These are phyloP conservation scores for Seira musarum DNA, from an alignment of 2,888 invertebrate genomes.

Conservation along the genomic window DNA sequence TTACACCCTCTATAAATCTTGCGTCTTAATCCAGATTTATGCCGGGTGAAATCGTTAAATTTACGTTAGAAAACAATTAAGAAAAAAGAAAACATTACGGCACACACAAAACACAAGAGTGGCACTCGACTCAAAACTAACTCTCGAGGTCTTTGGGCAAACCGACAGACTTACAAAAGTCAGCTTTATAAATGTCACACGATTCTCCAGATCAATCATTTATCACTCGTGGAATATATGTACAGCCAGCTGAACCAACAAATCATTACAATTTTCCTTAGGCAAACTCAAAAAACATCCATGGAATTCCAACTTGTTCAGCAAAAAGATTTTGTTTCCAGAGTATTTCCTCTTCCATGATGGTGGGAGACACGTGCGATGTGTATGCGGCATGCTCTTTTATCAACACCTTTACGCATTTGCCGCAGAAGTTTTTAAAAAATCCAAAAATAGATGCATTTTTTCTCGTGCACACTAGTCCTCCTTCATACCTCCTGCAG, in stretches of 20 bases:
- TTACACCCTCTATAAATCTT: no score
- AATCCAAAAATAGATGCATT: slow-evolving; percentile 8
- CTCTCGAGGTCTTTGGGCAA: no score
- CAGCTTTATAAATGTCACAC: slow-evolving; percentile 64
- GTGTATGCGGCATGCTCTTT: not conserved
- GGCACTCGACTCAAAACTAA: no score
- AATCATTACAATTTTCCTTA: no score
- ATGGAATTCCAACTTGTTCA: no score
- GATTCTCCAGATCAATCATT: slow-evolving; percentile 65
- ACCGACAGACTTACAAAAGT: slow-evolving; percentile 60
- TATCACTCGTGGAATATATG: slow-evolving; percentile 30
- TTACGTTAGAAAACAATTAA: no score
- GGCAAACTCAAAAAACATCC: no score
- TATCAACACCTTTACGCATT: slow-evolving; percentile 5
- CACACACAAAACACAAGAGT: no score
- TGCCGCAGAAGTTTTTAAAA: not conserved
- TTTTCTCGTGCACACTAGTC: not conserved
- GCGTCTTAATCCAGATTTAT: no score
- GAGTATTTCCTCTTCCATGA: not conserved
- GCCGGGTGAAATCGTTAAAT: no score
- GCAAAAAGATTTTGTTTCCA: no score
- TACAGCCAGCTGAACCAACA: not conserved
- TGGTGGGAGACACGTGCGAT: not conserved
- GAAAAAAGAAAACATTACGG: no score
- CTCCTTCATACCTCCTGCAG: not conserved